Evolutionary conservation across 2,797 vertebrate species (phyloP), one percentile per base, ranked within the genome.

Genomic region (Leuciscus waleckii): DNA sequence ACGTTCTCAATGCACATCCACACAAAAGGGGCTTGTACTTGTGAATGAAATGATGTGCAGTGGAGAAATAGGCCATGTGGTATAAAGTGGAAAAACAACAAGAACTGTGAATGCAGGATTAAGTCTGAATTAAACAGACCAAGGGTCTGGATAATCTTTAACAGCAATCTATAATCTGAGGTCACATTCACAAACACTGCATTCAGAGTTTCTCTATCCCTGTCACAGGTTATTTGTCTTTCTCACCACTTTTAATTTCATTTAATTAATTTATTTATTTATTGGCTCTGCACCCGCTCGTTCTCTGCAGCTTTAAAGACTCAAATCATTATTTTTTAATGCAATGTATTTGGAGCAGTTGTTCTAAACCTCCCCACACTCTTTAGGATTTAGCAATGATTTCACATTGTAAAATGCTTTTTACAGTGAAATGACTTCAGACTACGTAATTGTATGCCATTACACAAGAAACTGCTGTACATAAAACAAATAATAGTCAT

Each of bases 131-230:
- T 86, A 88, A 82, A 67, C 51, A 35, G 37, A 11, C 19, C 23
- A 54, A 43, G 58, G 29, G 61, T 16, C 32, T 71, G 39, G 80
- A 76, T 87, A 85, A 88, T 90, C 87, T 81, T 82, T 65, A 84
- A 84, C 78, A 78, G 56, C 56, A 41, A 61, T 85, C 51, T 58
- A 51, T 87, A 82, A 86, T 84, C 85, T 77, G 74, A 68, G 75
- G 68, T 87, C 78, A 76, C 49, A 83, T 70, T 86, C 81, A 79
- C 43, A 84, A 74, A 87, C 54, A 58, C 61, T 41, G 17, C 17
- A 26, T 68, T 29, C 71, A 69, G 21, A 4, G 54, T 26, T 39
- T 69, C 68, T 54, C 26, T 73, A 1, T 41, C n/a, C 65, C 13
- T 16, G 29, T 58, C 37, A 81, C 32, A 46, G 21, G 11, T 54